Evolutionary conservation across 1,140 invertebrate species (phyloP), one percentile per base, ranked within the genome.

Genomic region (Temnothorax longispinosus): DNA sequence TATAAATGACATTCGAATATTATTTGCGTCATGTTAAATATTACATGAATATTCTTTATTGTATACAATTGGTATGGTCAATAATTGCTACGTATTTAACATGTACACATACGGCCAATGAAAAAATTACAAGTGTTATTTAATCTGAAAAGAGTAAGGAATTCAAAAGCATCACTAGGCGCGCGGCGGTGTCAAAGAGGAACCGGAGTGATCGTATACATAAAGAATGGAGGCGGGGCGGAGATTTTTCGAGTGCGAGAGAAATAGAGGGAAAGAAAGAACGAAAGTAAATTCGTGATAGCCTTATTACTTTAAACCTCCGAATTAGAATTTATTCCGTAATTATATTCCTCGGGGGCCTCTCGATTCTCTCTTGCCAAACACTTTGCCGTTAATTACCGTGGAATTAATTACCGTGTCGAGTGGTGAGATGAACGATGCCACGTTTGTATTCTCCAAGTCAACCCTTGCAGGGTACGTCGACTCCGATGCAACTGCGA

Each of bases 331-430:
- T 91, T 91, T 87, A 85, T 87, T 84, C 56, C 15, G 11, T 91
- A 91, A 91, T 91, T 91, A 91, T 91, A 86, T 91, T 91, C 67
- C 35, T 67, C 35, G 27, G 52, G 13, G 35, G 71, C 67, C 13
- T 67, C 38, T 44, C 35, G 71, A 74, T 56, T 75, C n/a, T 58
- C 35, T 21, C n/a, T 54, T 44, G 32, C 65, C 64, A 32, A 54
- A 44, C 81, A 75, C 52, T 82, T 80, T 77, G 86, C 77, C 77
- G 58, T 52, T 89, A 91, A 91, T 91, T 91, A 91, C 87, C 81
- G 72, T 91, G 85, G 85, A 91, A 91, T 91, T 91, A 91, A 91
- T 91, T 91, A 91, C 87, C 65, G 60, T 58, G 84, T 75, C 54
- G 85, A 91, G 85, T 91, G 85, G 80, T 54, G 81, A 89, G 89